Base-by-base conservation (phyloP, 2,888 invertebrate genomes). In the Pherbina coryleti region DNA sequence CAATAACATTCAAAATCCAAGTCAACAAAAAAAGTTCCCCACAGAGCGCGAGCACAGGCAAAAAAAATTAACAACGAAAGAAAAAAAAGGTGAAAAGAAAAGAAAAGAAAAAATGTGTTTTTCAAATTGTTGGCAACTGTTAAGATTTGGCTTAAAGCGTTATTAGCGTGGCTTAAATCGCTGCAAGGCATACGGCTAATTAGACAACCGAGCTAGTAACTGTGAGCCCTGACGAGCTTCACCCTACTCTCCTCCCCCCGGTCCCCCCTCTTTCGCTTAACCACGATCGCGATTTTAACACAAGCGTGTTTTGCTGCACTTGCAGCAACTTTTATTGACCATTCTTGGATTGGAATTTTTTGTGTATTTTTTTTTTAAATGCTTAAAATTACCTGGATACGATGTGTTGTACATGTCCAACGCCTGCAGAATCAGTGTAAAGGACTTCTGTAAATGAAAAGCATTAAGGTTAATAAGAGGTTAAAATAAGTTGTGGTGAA, bases 351-450 rank as follows among this genome's bases (percentile, higher is more conserved):
- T n/a, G 9, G 55, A 55, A 19, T 34, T 57, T 28, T 17, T 71
- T 44, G 49, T 62, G 53, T 60, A 66, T 71, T 44, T 55, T 69
- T 62, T 62, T 71, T 71, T 76, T 62, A 53, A 64, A 62, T 69
- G 76, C 79, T 64, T 75, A 78, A 60, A 91, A 92, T 93, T 90
- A 94, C 95, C 93, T 87, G 94, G 92, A 86, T 92, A 92, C 79
- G 94, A 92, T 89, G 93, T 93, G 90, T 94, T 94, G 91, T 92
- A 93, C 90, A 95, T 94, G 91, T 97, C 97, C 92, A 95, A 93
- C 81, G 97, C 97, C 91, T 97, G 96, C 85, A 97, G 93, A 86
- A 97, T 96, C 87, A 97, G 92, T 84, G 97, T 97, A 91, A 97
- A 97, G 84, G 97, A 96, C 91, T 96, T 94, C 97, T 95, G 94